Evolutionary conservation across 2,113 vertebrate genomes (phyloP).

Genomic region (Plectropomus leopardus): DNA sequence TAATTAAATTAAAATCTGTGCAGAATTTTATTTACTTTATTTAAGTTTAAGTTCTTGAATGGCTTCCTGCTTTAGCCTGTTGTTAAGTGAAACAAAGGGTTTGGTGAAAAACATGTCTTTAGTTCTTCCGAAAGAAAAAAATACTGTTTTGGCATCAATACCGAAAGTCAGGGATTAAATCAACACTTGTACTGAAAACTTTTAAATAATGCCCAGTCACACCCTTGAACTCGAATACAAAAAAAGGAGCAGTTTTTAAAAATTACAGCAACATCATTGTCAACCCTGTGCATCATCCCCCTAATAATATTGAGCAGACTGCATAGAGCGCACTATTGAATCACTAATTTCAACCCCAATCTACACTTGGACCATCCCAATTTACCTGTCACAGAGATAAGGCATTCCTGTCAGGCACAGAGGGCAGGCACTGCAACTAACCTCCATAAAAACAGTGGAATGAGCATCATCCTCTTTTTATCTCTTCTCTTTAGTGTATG

Average conservation of each 20-base stretch:
- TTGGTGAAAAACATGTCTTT: not conserved
- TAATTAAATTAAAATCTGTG: too few relatives aligned
- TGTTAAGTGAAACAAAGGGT: not conserved
- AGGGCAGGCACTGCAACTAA: conserved; percentile 19
- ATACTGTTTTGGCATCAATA: not conserved
- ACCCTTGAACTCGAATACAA: not conserved
- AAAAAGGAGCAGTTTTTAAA: not conserved
- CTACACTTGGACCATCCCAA: conserved; percentile 38
- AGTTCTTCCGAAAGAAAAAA: not conserved
- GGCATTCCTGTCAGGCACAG: conserved; percentile 22
- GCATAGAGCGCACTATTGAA: not conserved
- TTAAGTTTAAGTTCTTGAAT: not conserved
- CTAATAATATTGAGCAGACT: not conserved
- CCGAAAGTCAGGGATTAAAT: not conserved
- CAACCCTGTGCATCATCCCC: conserved; percentile 5
- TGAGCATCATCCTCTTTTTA: conserved; percentile 30
- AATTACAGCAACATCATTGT: not conserved
- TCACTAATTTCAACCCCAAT: conserved; percentile 46
- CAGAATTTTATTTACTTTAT: too few relatives aligned
- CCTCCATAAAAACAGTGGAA: conserved; percentile 48
- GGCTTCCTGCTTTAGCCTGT: not conserved
- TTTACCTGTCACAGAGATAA: conserved; percentile 57
- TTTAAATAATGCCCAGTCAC: not conserved
- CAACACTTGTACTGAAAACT: not conserved
- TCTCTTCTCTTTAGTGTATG: conserved; percentile 22